Conservation (phyloP, 2,888 invertebrate species). For the Stenodera caucasica region DNA sequence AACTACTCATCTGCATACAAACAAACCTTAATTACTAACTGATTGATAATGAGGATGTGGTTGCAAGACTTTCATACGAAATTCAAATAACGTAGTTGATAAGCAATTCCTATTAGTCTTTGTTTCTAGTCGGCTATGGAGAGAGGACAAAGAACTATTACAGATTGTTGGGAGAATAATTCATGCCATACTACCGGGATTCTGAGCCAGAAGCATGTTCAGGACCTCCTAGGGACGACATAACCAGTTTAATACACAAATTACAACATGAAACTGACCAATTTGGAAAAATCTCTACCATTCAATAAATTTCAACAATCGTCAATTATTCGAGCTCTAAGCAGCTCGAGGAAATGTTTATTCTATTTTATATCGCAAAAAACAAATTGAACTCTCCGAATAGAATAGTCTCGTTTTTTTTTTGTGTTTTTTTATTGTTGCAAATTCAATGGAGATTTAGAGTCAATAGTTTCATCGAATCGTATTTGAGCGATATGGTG, state of each 20-base stretch:
- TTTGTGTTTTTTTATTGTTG: no score
- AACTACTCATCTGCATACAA: constrained; percentile 3
- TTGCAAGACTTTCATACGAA: background rate
- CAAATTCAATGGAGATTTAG: constrained; percentile 18
- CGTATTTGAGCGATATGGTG: constrained; percentile 7
- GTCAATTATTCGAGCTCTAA: no score
- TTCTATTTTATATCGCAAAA: background rate
- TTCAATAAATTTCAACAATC: no score
- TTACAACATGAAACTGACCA: no score
- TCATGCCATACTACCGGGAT: background rate
- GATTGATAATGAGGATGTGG: constrained; percentile 4
- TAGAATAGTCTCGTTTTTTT: background rate
- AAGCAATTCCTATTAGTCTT: background rate
- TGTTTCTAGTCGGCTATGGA: background rate
- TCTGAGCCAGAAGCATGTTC: no score
- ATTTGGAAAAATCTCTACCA: no score
- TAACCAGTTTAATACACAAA: background rate
- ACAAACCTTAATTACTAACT: background rate
- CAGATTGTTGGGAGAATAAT: background rate
- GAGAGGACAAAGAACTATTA: background rate
- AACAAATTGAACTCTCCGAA: background rate
- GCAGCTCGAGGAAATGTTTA: no score
- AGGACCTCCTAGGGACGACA: background rate
- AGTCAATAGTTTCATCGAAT: constrained; percentile 21
- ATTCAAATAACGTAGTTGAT: background rate